Conservation (phyloP, 2,888 invertebrate genomes). For the Drosophila phalerata region DNA sequence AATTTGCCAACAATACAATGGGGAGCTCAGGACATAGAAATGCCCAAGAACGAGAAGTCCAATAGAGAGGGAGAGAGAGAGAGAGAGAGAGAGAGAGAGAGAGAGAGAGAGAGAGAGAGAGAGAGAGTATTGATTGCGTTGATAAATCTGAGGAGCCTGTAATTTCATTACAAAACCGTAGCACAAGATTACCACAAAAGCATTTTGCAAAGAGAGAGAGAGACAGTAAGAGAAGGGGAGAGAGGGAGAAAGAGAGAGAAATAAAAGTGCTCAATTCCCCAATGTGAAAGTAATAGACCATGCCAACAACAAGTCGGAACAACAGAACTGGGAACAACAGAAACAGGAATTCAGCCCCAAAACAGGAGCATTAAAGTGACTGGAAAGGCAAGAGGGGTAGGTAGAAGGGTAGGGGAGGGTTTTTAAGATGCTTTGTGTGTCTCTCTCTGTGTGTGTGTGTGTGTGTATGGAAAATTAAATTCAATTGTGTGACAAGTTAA, state of each 20-base stretch:
- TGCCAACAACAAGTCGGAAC: conserved; percentile 19
- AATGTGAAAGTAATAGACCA: conserved; percentile 68
- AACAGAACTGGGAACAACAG: conserved; percentile 19
- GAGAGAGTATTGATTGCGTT: conserved; percentile 67
- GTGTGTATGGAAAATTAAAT: conserved; percentile 83
- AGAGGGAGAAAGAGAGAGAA: conserved; percentile 2
- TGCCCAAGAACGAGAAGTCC: background rate
- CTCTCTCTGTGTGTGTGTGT: conserved; percentile 35
- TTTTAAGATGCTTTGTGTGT: conserved; percentile 59
- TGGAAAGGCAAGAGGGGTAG: background rate
- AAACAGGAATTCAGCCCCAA: conserved; percentile 31
- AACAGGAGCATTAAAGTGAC: conserved; percentile 32
- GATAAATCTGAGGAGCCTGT: conserved; percentile 71
- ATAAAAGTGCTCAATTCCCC: conserved; percentile 61
- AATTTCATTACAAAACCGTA: conserved; percentile 72
- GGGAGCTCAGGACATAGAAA: conserved; percentile 6
- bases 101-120: background rate
- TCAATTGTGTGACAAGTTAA: conserved; percentile 85
- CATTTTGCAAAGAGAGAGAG: conserved; percentile 38
- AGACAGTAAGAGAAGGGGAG: background rate
- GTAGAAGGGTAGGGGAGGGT: conserved; percentile 11
- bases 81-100: background rate
- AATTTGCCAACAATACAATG: conserved; percentile 45
- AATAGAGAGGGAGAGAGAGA: background rate
- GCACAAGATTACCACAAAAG: conserved; percentile 65